Percentiles rank a stretch among this genome's conserved stretches.
Conservation (phyloP, 2,113 vertebrate species). For the Lampris incognitus region DNA sequence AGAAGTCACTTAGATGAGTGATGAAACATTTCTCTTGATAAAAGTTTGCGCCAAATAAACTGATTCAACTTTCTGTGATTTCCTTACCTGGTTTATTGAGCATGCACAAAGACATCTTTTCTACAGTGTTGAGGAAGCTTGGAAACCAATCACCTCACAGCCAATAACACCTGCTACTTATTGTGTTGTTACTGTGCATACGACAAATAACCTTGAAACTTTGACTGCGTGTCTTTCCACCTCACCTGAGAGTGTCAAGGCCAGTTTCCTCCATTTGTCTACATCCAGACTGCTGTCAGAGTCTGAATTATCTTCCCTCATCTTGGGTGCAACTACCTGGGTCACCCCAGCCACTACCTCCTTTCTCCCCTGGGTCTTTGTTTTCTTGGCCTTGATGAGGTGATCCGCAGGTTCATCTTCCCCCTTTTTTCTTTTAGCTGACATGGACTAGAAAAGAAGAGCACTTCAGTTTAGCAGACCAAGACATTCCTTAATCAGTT, state of each 20-base stretch:
- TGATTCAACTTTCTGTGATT: too few relatives aligned
- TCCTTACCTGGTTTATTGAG: too few relatives aligned
- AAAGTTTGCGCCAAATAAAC: too few relatives aligned
- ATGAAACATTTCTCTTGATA: too few relatives aligned
- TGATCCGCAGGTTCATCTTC: constrained; percentile 43
- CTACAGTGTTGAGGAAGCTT: too few relatives aligned
- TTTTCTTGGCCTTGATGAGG: constrained; percentile 49
- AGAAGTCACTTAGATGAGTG: too few relatives aligned
- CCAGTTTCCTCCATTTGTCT: constrained; percentile 80
- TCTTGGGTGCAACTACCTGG: background rate
- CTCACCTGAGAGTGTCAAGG: constrained; percentile 73
- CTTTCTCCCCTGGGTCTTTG: constrained; percentile 16
- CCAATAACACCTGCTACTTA: too few relatives aligned
- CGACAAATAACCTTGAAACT: too few relatives aligned
- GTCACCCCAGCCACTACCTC: background rate
- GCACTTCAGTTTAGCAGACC: background rate
- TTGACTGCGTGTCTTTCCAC: background rate
- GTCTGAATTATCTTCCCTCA: constrained; percentile 68
- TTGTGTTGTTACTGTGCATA: too few relatives aligned
- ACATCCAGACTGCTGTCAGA: constrained; percentile 84
- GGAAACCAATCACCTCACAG: too few relatives aligned
- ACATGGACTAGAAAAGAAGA: background rate
- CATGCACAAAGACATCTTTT: too few relatives aligned
- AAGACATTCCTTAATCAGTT: background rate
- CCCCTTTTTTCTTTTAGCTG: constrained; percentile 48